phyloP scores from a whole-genome alignment of 2,888 invertebrate genomes.

The Drosophila meridiana region DNA sequence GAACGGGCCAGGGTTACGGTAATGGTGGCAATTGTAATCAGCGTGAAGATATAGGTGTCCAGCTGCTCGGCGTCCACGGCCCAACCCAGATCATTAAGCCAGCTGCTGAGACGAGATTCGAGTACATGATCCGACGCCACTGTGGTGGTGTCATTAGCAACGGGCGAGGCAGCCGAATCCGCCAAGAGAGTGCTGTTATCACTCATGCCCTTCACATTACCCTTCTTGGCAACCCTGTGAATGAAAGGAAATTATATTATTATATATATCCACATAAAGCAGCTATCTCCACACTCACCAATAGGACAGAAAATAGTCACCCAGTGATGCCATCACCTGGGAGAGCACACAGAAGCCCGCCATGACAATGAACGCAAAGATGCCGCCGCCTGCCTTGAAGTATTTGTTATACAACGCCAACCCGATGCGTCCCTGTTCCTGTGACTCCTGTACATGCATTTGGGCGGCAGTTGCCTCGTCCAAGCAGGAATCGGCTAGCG shows the following conservation, averaged over 20 bases:
- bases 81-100: conserved; percentile 66
- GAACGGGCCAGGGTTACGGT: conserved; percentile 84
- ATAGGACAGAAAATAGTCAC: conserved; percentile 92
- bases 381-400: conserved; percentile 90
- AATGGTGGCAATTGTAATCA: conserved; percentile 85
- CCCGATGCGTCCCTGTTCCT: conserved; percentile 88
- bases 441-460: conserved; percentile 86
- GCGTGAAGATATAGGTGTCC: conserved; percentile 86
- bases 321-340: conserved; percentile 90
- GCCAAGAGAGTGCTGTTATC: conserved; percentile 30
- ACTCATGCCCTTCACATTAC: conserved; percentile 31
- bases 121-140: conserved; percentile 15
- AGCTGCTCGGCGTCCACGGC: conserved; percentile 72
- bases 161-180: conserved; percentile 5
- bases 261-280: background rate
- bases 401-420: conserved; percentile 88
- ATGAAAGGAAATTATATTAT: background rate
- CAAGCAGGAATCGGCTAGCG: conserved; percentile 84
- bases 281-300: conserved; percentile 85
- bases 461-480: conserved; percentile 84
- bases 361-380: conserved; percentile 87
- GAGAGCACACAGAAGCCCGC: conserved; percentile 88
- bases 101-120: conserved; percentile 57
- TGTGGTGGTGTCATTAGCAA: conserved; percentile 47
- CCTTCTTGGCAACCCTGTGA: conserved; percentile 70